Base-by-base conservation (phyloP, 1,140 invertebrate genomes). In the Aphelenchoides besseyi region DNA sequence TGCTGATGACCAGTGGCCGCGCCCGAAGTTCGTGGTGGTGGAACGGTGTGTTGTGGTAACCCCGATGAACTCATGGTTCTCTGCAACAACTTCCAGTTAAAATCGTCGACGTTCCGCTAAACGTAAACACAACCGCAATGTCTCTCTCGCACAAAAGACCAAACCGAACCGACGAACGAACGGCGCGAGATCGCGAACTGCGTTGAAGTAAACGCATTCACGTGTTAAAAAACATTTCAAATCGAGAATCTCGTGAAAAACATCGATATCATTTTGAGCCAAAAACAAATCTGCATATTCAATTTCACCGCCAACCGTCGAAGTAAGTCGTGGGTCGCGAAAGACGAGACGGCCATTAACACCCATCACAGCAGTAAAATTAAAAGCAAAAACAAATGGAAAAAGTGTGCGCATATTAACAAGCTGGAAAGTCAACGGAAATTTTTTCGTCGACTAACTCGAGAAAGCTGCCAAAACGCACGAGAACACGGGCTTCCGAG, bases 1-100 rank as follows among this genome's bases (percentile, higher is more conserved):
- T 80, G 80, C 37, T 80, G 77, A 2, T 82, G 82, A 28, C 81
- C 81, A 9, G 81, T 84, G 12, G 81, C 81, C 29, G 81, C 72
- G 36, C 81, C 81, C 48, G 82, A 69, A 18, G 79, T 79, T 59
- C 73, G 79, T 16, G 78, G 78, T 33, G 78, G 78, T 35, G 78
- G 78, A 53, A 79, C 74, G 12, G 79, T 75, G 41, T 79, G 78
- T 18, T 57, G 72, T 37, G 72, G 71, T 16, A 48, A 23, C 12
- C 41, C 41, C 41, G 41, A 48, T 23, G 41, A 48, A 23, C 41
- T 48, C 41, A 48, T 48, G 12, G 41, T 48, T 48, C 12, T 23
- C 41, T 48, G 41, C 12, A 48, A n/a, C n/a, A n/a, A n/a, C n/a
- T n/a, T n/a, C n/a, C n/a, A n/a, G n/a, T n/a, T n/a, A n/a, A n/a